Conservation (phyloP, 2,113 vertebrate genomes). For the Holacanthus passer region DNA sequence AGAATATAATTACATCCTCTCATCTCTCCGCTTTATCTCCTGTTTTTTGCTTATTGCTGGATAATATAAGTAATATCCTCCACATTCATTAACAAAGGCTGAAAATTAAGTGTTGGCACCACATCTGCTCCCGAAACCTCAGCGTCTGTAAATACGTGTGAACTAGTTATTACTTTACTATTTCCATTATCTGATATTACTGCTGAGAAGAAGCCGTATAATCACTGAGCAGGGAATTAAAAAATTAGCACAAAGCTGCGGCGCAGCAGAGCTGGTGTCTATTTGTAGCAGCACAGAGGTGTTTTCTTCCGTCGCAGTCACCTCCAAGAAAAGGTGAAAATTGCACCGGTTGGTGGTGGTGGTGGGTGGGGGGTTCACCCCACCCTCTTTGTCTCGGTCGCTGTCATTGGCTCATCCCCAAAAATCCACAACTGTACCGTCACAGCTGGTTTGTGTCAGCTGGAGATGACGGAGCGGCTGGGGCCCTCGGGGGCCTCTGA, state of each 20-base stretch:
- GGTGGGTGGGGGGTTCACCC: not conserved
- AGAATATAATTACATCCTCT: slow-evolving; percentile 1
- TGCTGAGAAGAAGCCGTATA: slow-evolving; percentile 37
- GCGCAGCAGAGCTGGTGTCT: slow-evolving; percentile 46
- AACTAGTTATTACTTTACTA: slow-evolving; percentile 40
- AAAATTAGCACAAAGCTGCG: slow-evolving; percentile 45
- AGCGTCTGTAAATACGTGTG: slow-evolving; percentile 51
- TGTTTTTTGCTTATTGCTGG: slow-evolving; percentile 62
- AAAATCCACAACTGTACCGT: slow-evolving; percentile 26
- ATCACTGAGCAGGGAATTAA: slow-evolving; percentile 55
- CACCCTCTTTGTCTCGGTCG: slow-evolving; percentile 47
- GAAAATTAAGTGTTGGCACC: slow-evolving; percentile 69
- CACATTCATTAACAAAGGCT: slow-evolving; percentile 63
- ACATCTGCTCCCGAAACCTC: slow-evolving; percentile 57
- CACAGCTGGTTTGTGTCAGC: slow-evolving; percentile 4
- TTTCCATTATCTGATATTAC: slow-evolving; percentile 50
- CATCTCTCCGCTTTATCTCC: slow-evolving; percentile 48
- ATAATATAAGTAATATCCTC: slow-evolving; percentile 56
- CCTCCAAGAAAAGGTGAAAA: slow-evolving; percentile 74
- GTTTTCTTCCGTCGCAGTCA: slow-evolving; percentile 41
- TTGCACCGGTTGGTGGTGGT: slow-evolving; percentile 60
- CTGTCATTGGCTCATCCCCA: slow-evolving; percentile 17
- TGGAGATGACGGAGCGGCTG: not conserved
- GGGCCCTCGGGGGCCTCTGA: not conserved
- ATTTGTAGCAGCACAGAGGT: slow-evolving; percentile 62